Evolutionary conservation across 2,113 vertebrate genomes (phyloP), one percentile per base, ranked within the genome.

Genomic region (Hyla sarda): DNA sequence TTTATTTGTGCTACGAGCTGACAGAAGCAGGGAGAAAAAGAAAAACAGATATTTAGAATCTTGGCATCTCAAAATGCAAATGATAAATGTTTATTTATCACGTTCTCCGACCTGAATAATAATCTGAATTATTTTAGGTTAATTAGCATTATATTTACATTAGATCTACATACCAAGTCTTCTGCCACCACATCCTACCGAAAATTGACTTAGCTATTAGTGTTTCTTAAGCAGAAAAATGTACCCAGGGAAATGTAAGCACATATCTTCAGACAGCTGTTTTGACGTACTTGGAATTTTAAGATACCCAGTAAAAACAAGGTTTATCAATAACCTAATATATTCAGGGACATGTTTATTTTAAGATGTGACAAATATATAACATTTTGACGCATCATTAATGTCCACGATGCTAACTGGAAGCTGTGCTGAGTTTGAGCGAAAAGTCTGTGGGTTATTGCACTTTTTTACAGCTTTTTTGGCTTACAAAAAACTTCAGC

Each of bases 71-170:
- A 60, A 86, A 82, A 87, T 87, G 85, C 85, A 87, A 87, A 87
- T 87, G 81, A 86, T 80, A 86, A 86, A 87, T 87, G 85, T 87
- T 87, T 87, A 87, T 87, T 87, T 87, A 87, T 87, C 78, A 87
- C 67, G 17, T 50, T 87, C 84, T 82, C 67, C 79, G 74, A 32
- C 78, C 85, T 87, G 85, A 82, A 82, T 87, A 87, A 87, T 87
- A 87, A 87, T 87, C 67, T 87, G 85, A 87, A 87, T 87, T 87
- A 87, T 87, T 87, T 82, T 62, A 81, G 65, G 67, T 87, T 87
- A 87, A 87, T 87, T 87, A 87, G 85, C 85, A 87, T 87, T 87
- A 87, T 87, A 87, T 87, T 87, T 87, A 87, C 85, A 87, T 87
- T 87, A 87, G 60, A 87, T 87, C 85, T 87, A 82, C 85, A 87